Evolutionary conservation across 1,140 invertebrate genomes (phyloP).

Genomic region (Prorops nasuta): DNA sequence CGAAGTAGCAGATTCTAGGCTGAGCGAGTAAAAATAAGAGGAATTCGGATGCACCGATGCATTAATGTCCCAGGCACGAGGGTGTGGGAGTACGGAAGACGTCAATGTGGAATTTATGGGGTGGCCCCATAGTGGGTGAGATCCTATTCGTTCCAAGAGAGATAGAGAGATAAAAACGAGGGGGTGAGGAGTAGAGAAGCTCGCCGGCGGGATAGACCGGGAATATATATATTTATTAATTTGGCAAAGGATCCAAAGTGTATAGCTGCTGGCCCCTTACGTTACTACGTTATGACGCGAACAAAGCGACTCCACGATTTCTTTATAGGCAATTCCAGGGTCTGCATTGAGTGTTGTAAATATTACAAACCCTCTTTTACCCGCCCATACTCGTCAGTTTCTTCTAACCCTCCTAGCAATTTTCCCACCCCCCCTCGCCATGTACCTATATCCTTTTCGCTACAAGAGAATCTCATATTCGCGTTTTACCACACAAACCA

Average conservation of each 20-base stretch:
- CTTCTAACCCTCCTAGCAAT: conserved; percentile 3
- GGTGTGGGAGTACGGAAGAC: conserved; percentile 11
- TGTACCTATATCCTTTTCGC: too few relatives aligned
- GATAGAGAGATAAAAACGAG: conserved; percentile 2
- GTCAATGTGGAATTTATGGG: conserved; percentile 39
- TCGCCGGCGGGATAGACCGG: conserved; percentile 36
- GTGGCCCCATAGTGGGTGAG: background rate
- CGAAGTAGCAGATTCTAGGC: too few relatives aligned
- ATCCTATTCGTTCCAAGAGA: conserved; percentile 5
- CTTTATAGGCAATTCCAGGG: conserved; percentile 56
- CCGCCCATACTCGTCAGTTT: background rate
- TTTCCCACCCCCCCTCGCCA: conserved; percentile 1
- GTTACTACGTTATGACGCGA: conserved; percentile 55
- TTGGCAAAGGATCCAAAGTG: conserved; percentile 51
- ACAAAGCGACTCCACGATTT: conserved; percentile 54
- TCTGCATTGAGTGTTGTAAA: conserved; percentile 47
- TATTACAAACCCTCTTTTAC: conserved; percentile 29
- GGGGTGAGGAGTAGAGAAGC: background rate
- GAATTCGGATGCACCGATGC: background rate
- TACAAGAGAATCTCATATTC: too few relatives aligned
- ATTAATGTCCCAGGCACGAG: background rate
- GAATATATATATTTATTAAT: conserved; percentile 59
- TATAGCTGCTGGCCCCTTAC: conserved; percentile 42
- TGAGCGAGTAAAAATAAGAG: too few relatives aligned
- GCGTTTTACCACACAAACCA: too few relatives aligned